Evolutionary conservation across 53 echinoderm and acorn worm genomes (phyloP).

Genomic region (Luidia sarsii): DNA sequence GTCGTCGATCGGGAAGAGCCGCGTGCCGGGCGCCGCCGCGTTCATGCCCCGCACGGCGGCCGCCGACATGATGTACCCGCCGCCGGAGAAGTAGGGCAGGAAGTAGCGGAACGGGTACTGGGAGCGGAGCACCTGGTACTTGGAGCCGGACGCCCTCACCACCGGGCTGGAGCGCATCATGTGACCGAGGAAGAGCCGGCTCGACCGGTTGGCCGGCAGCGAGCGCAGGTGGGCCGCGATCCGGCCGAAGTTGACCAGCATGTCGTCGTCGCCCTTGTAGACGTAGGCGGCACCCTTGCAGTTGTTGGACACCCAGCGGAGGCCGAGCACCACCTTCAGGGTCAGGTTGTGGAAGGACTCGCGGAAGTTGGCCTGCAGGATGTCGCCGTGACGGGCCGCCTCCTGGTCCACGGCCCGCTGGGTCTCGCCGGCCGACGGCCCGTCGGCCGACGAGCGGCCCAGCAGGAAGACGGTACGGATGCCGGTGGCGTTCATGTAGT

Average conservation of each 20-base stretch:
- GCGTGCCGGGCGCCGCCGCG: slow-evolving; percentile 59
- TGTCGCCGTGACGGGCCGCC: slow-evolving; percentile 55
- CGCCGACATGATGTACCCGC: slow-evolving; percentile 87
- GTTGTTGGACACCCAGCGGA: slow-evolving; percentile 67
- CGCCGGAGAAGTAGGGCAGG: slow-evolving; percentile 91
- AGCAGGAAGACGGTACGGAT: slow-evolving; percentile 80
- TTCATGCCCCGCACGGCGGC: slow-evolving; percentile 63
- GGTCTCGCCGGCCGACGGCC: slow-evolving; percentile 59
- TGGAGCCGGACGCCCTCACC: slow-evolving; percentile 63
- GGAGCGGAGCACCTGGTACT: slow-evolving; percentile 73
- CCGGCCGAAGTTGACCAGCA: slow-evolving; percentile 89
- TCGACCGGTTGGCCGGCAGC: slow-evolving; percentile 35
- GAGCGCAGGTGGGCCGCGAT: slow-evolving; percentile 53
- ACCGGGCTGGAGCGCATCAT: slow-evolving; percentile 80
- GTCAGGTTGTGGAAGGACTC: slow-evolving; percentile 97
- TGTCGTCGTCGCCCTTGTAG: slow-evolving; percentile 95
- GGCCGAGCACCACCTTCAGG: slow-evolving; percentile 83
- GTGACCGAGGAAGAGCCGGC: slow-evolving; percentile 77
- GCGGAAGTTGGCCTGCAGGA: slow-evolving; percentile 74
- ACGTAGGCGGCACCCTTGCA: slow-evolving; percentile 68
- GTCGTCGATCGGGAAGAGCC: slow-evolving; percentile 90
- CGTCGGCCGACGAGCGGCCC: slow-evolving; percentile 68
- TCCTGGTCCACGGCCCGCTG: slow-evolving; percentile 51
- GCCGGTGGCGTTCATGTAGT: slow-evolving; percentile 61
- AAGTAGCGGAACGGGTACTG: slow-evolving; percentile 90